Conservation (phyloP, 2,797 vertebrate species). For the Ficedula albicollis region DNA sequence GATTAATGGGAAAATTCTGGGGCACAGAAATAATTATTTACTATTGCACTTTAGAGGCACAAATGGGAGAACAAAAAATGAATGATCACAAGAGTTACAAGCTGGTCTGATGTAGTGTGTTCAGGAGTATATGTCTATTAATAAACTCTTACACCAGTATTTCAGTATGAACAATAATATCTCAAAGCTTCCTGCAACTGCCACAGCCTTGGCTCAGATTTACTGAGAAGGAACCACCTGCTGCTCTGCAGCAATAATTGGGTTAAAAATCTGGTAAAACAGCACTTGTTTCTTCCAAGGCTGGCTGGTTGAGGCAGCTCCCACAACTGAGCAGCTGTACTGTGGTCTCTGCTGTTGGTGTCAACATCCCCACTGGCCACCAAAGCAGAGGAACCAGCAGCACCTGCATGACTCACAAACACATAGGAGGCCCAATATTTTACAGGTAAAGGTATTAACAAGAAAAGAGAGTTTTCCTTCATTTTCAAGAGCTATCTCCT, state of each 20-base stretch:
- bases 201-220: neutral
- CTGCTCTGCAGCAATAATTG: neutral
- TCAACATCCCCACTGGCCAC: neutral
- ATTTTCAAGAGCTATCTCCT: neutral
- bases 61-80: neutral
- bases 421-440: rapidly evolving
- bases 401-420: neutral
- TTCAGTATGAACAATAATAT: neutral
- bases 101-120: neutral
- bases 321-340: neutral
- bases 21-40: neutral
- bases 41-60: neutral
- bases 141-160: neutral
- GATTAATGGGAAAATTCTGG: neutral
- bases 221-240: neutral
- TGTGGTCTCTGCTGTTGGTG: neutral
- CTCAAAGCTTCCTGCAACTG: neutral
- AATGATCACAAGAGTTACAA: neutral
- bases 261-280: neutral
- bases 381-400: rapidly evolving
- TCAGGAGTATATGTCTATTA: neutral
- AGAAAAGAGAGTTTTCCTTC: neutral
- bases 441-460: neutral
- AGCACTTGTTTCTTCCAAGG: neutral
- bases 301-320: neutral